These are phyloP conservation scores for Pollenia griseotomentosa DNA, from an alignment of 2,888 invertebrate genomes.

Conservation along the genomic window DNA sequence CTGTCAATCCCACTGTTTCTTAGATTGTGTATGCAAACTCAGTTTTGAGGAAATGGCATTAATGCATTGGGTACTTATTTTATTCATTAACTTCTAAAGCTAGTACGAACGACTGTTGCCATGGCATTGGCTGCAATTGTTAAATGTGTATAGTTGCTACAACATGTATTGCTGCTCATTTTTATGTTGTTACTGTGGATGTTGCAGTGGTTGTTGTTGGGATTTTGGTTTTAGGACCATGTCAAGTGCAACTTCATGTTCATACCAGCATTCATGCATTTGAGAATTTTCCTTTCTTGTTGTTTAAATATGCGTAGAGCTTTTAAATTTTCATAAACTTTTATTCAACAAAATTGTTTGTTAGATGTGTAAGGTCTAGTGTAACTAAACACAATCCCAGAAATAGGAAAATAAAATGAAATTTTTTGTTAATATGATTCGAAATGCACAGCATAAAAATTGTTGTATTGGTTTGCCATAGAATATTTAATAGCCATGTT, in stretches of 20 bases:
- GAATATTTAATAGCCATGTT: too few species aligned
- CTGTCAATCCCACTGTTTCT: too few species aligned
- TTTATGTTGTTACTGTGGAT: slow-evolving; percentile 2
- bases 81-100: slow-evolving; percentile 9
- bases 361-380: too few species aligned
- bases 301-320: slow-evolving; percentile 29
- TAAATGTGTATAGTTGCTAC: not conserved
- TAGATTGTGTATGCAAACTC: not conserved
- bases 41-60: not conserved
- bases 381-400: too few species aligned
- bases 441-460: too few species aligned
- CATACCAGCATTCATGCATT: slow-evolving; percentile 52
- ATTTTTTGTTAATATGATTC: too few species aligned
- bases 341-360: not conserved
- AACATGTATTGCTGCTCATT: not conserved
- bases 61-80: not conserved
- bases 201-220: not conserved
- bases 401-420: too few species aligned
- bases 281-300: slow-evolving; percentile 23
- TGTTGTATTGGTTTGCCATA: too few species aligned
- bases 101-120: not conserved
- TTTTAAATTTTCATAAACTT: slow-evolving; percentile 11
- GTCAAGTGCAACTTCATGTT: slow-evolving; percentile 45
- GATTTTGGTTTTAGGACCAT: slow-evolving; percentile 40
- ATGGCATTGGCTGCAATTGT: slow-evolving; percentile 6